phyloP scores from a whole-genome alignment of 2,113 vertebrate species.

The Noctilio leporinus region DNA sequence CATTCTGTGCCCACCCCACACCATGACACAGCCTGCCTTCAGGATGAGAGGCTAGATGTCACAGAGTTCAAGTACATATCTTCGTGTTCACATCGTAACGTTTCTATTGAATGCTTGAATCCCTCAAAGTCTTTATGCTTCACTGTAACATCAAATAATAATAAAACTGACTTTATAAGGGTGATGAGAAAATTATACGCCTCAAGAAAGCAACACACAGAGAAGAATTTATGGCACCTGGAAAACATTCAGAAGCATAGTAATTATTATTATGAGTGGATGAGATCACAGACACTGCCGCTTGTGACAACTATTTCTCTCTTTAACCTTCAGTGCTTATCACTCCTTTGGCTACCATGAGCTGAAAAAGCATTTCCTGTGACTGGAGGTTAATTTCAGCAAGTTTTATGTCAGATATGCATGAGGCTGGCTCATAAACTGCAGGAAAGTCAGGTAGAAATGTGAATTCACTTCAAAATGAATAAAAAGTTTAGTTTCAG shows the following conservation, averaged over 20 bases:
- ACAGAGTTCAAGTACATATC: not conserved
- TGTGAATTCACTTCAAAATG: not conserved
- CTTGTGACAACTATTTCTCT: not conserved
- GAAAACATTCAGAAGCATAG: not conserved
- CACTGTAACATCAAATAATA: not conserved
- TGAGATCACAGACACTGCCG: not conserved
- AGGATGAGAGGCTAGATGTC: not conserved
- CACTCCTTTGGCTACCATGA: not conserved
- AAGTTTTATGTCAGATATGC: not conserved
- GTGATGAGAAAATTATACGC: not conserved
- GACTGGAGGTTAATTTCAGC: not conserved
- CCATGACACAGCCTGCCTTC: not conserved
- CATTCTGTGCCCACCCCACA: not conserved
- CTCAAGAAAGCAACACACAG: not conserved
- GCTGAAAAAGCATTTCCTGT: not conserved
- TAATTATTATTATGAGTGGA: not conserved
- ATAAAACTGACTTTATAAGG: not conserved
- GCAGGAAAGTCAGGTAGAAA: not conserved
- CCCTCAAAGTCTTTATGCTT: not conserved
- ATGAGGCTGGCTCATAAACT: not conserved
- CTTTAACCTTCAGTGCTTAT: not conserved
- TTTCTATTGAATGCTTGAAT: not conserved
- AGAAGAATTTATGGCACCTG: not conserved
- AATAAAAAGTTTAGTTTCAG: not conserved
- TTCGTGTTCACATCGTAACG: not conserved